These are phyloP conservation scores for Gibbula magus DNA, from an alignment of 2,888 invertebrate genomes.

Conservation along the genomic window DNA sequence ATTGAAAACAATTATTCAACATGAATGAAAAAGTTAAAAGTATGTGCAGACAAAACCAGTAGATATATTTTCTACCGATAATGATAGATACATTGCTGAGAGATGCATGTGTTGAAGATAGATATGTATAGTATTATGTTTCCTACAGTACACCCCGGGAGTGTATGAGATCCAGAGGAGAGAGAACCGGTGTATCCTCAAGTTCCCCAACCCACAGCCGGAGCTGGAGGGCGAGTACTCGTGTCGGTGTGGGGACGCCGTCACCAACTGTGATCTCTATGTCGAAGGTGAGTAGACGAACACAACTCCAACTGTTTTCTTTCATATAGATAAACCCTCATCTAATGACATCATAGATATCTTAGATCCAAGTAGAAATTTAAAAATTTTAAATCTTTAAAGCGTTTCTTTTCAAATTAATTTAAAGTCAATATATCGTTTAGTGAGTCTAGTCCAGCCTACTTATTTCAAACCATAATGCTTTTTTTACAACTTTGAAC, in stretches of 20 bases:
- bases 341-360: no score
- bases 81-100: no score
- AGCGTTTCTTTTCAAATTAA: not conserved
- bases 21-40: no score
- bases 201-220: constrained; percentile 87
- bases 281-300: constrained; percentile 64
- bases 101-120: no score
- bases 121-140: not conserved
- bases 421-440: no score
- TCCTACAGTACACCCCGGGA: constrained; percentile 77
- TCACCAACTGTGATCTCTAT: constrained; percentile 64
- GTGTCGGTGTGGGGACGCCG: constrained; percentile 81
- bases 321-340: not conserved
- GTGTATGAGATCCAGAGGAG: constrained; percentile 85
- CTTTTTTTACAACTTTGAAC: no score
- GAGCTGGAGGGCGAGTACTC: constrained; percentile 92
- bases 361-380: not conserved
- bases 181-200: constrained; percentile 85
- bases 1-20: no score
- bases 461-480: no score
- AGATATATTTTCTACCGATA: no score
- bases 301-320: not conserved
- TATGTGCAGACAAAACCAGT: no score
- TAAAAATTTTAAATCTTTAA: not conserved
- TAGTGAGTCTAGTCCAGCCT: no score